Conservation (phyloP, 2,888 invertebrate genomes). For the Bursaphelenchus okinawaensis region DNA sequence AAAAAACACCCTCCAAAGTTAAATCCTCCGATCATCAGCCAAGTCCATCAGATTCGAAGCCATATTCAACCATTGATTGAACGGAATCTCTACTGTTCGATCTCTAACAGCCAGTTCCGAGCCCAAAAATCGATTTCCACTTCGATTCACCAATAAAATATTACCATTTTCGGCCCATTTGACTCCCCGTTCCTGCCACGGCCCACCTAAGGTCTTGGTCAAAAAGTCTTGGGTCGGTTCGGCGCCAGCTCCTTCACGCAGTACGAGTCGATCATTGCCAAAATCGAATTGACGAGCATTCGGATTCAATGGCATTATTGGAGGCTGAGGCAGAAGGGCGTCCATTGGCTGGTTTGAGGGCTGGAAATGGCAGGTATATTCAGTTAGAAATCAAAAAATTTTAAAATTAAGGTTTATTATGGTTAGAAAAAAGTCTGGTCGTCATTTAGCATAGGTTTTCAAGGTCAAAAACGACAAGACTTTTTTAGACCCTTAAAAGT, state of each 20-base stretch:
- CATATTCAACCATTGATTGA: slow-evolving; percentile 27
- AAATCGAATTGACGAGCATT: slow-evolving; percentile 2
- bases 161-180: slow-evolving; percentile 30
- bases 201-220: slow-evolving; percentile 23
- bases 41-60: slow-evolving; percentile 26
- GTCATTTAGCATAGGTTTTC: no score
- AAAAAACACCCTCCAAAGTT: no score
- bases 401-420: no score
- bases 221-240: slow-evolving; percentile 18
- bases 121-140: slow-evolving; percentile 25
- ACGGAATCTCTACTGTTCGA: slow-evolving; percentile 27
- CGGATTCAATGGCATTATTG: slow-evolving; percentile 10
- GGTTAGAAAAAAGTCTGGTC: no score
- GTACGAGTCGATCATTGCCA: slow-evolving; percentile 12
- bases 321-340: not conserved
- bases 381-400: no score
- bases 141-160: slow-evolving; percentile 24
- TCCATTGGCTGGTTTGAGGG: not conserved
- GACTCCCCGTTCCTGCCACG: slow-evolving; percentile 28
- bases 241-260: slow-evolving; percentile 12
- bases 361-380: no score
- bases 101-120: slow-evolving; percentile 31
- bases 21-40: not conserved
- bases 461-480: no score
- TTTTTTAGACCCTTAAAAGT: no score